Evolutionary conservation across 2,113 vertebrate genomes (phyloP).

Genomic region (Proterorhinus semilunaris): DNA sequence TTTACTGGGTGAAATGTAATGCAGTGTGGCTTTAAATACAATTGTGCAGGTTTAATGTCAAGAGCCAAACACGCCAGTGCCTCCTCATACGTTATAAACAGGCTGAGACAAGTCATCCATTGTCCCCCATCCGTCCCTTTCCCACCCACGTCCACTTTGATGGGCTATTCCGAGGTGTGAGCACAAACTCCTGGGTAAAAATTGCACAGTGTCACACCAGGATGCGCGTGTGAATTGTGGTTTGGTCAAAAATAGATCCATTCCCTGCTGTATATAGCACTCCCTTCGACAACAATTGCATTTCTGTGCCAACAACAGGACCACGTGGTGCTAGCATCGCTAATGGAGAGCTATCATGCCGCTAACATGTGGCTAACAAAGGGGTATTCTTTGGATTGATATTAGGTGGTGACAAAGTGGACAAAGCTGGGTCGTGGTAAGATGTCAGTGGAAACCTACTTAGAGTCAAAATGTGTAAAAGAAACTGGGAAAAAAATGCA

Average conservation of each 20-base stretch:
- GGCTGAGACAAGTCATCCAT: constrained; percentile 7
- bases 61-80: too few relatives aligned
- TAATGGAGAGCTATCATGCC: not conserved
- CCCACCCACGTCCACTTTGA: constrained; percentile 48
- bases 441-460: too few relatives aligned
- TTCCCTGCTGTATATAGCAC: constrained; percentile 55
- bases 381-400: not conserved
- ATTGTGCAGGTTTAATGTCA: too few relatives aligned
- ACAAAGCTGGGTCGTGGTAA: too few relatives aligned
- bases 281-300: constrained; percentile 40
- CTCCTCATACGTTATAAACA: not conserved
- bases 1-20: too few relatives aligned
- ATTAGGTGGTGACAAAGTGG: too few relatives aligned
- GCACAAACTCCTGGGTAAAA: constrained; percentile 67
- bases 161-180: constrained; percentile 66
- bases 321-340: not conserved
- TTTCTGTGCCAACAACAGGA: constrained; percentile 19
- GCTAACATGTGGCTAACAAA: not conserved
- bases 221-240: constrained; percentile 62
- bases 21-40: not conserved
- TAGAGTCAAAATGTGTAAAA: too few relatives aligned
- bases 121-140: not conserved
- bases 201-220: constrained; percentile 73
- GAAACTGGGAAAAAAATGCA: too few relatives aligned
- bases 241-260: constrained; percentile 61